Base-by-base conservation (phyloP, 1,140 invertebrate genomes). In the Acyrthosiphon pisum region DNA sequence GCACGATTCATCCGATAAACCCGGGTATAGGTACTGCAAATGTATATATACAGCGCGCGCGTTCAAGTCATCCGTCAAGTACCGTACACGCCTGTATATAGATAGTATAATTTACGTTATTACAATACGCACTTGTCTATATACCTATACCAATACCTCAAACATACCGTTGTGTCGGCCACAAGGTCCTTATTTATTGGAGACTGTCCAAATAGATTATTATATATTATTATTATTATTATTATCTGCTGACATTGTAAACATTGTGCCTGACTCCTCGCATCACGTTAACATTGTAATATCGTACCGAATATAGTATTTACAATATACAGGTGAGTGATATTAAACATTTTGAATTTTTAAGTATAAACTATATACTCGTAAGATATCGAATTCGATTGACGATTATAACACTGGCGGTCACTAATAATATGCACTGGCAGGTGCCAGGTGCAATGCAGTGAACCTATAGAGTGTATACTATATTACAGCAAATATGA, bases 61-160 rank as follows among this genome's bases (percentile, higher is more conserved):
- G 56, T 60, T 37, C 30, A 68, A 60, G 50, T 68, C 50, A 90
- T 90, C 53, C 90, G 90, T 91, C 68, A 91, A 35, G 68, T 81
- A 91, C 90, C 90, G 68, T 91, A 68, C 23, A 26, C 37, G n/a
- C 81, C 35, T n/a, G 60, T 76, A 76, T 9, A 76, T 35, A 76
- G 14, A 76, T n/a, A 18, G 30, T 76, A 76, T 76, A 53, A 53
- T 53, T 53, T 53, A 53, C 50, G 50, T 30, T 68, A n/a, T 41
- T 83, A 37, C 37, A 86, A 44, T 46, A 87, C 14, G 30, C 48
- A 87, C 60, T 11, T 68, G 11, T 9, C 46, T 41, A 46, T 37
- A 83, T 37, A 84, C 41, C 8, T 37, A 18, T 81, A 30, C 18
- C 46, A n/a, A n/a, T 1, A 26, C 44, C 4, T 86, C 20, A n/a